Conservation (phyloP, 2,797 vertebrate species). For the Pelodytes ibericus region DNA sequence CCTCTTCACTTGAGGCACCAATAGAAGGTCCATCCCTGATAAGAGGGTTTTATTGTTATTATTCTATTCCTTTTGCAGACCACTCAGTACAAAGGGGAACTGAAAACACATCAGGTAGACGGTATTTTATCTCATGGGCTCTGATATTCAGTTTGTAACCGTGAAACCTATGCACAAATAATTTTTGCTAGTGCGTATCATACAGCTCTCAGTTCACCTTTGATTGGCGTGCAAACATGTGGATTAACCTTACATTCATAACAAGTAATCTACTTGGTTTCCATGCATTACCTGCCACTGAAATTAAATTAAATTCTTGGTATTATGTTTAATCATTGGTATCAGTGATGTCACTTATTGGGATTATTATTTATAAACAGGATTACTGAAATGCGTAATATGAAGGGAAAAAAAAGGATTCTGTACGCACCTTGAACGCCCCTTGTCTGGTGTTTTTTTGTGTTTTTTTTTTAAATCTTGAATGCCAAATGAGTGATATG, state of each 20-base stretch:
- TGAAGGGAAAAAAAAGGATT: not conserved
- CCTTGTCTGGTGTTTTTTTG: not conserved
- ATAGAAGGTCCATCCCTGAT: too few species aligned
- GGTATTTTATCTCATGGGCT: too few species aligned
- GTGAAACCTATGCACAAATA: too few species aligned
- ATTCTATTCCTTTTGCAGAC: too few species aligned
- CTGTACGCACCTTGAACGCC: not conserved
- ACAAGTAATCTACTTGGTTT: not conserved
- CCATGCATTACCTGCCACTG: not conserved
- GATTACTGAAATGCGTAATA: conserved; percentile 8
- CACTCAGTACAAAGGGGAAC: too few species aligned
- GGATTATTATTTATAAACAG: not conserved
- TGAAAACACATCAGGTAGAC: too few species aligned
- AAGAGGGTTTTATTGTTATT: too few species aligned
- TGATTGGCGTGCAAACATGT: not conserved
- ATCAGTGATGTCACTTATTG: not conserved
- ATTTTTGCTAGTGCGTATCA: too few species aligned
- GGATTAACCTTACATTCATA: not conserved
- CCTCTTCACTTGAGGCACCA: too few species aligned
- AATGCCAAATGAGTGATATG: not conserved
- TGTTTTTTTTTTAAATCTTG: not conserved
- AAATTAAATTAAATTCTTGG: conserved; percentile 10
- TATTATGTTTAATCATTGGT: not conserved
- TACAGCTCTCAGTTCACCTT: not conserved
- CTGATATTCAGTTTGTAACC: too few species aligned